phyloP scores from a whole-genome alignment of 2,888 invertebrate species.

The Hydropsyche betteni region DNA sequence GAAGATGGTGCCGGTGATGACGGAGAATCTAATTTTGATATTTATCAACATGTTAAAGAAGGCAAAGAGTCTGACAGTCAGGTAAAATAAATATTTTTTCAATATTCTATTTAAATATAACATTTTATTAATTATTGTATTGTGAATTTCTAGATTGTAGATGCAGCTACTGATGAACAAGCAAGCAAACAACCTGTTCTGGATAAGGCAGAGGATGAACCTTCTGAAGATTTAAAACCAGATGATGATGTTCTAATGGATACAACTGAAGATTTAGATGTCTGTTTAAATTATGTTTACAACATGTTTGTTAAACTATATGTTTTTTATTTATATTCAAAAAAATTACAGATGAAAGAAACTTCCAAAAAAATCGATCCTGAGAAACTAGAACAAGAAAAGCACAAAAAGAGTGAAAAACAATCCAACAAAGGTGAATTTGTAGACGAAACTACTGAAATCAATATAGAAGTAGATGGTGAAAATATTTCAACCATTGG shows the following conservation, averaged over 20 bases:
- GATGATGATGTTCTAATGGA: conserved; percentile 68
- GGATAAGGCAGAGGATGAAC: conserved; percentile 69
- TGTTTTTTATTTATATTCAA: neutral
- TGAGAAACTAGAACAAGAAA: conserved; percentile 59
- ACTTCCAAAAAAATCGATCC: conserved; percentile 55
- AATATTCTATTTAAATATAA: neutral
- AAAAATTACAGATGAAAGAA: neutral
- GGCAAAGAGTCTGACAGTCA: conserved; percentile 78
- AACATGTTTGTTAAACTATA: neutral
- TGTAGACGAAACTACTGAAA: conserved; percentile 61
- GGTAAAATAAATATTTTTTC: conserved; percentile 56
- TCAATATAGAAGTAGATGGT: conserved; percentile 77
- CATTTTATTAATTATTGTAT: conserved; percentile 29
- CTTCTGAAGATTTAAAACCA: conserved; percentile 67
- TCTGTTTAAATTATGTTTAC: conserved; percentile 50
- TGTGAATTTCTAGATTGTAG: conserved; percentile 64
- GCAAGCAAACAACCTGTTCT: conserved; percentile 74
- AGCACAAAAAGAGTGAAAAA: conserved; percentile 61
- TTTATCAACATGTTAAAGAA: conserved; percentile 87
- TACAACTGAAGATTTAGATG: conserved; percentile 63
- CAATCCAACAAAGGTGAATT: conserved; percentile 61
- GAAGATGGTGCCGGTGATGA: conserved; percentile 65
- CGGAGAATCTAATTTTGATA: conserved; percentile 65
- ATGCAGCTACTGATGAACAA: conserved; percentile 86
- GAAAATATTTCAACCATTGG: conserved; percentile 73